These are phyloP conservation scores for Ptychochromis oligacanthus DNA, from an alignment of 2,113 vertebrate genomes.

Conservation along the genomic window DNA sequence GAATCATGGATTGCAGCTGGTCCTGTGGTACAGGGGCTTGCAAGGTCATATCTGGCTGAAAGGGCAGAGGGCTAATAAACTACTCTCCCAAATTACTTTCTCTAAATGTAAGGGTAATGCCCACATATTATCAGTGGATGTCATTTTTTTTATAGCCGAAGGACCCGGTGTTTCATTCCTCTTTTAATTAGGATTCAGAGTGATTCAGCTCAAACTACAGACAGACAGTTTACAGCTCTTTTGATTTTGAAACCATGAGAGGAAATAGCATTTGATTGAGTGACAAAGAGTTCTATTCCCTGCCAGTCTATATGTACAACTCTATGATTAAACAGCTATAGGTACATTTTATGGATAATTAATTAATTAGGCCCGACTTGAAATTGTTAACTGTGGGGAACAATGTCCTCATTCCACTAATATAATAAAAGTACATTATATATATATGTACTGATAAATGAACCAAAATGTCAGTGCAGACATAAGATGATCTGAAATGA, in stretches of 20 bases:
- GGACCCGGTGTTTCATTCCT: slow-evolving; percentile 40
- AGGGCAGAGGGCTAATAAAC: slow-evolving; percentile 72
- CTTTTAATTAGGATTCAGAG: slow-evolving; percentile 60
- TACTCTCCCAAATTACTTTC: slow-evolving; percentile 66
- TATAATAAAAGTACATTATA: neutral
- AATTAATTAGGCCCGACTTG: slow-evolving; percentile 2
- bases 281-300: neutral
- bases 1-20: slow-evolving; percentile 77
- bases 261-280: slow-evolving; percentile 16
- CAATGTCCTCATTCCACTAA: neutral
- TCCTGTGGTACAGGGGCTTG: slow-evolving; percentile 52
- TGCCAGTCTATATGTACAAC: neutral
- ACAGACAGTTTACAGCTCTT: slow-evolving; percentile 28
- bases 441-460: neutral
- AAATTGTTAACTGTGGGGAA: neutral
- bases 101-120: slow-evolving; percentile 61
- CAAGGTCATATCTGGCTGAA: slow-evolving; percentile 74
- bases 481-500: neutral
- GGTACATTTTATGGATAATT: neutral
- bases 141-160: slow-evolving; percentile 46
- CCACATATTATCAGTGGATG: slow-evolving; percentile 59
- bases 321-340: slow-evolving; percentile 1
- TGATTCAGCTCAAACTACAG: slow-evolving; percentile 33
- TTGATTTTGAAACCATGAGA: slow-evolving; percentile 14
- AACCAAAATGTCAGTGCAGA: slow-evolving; percentile 1